phyloP scores from a whole-genome alignment of 2,113 vertebrate species.

The Redunca redunca region DNA sequence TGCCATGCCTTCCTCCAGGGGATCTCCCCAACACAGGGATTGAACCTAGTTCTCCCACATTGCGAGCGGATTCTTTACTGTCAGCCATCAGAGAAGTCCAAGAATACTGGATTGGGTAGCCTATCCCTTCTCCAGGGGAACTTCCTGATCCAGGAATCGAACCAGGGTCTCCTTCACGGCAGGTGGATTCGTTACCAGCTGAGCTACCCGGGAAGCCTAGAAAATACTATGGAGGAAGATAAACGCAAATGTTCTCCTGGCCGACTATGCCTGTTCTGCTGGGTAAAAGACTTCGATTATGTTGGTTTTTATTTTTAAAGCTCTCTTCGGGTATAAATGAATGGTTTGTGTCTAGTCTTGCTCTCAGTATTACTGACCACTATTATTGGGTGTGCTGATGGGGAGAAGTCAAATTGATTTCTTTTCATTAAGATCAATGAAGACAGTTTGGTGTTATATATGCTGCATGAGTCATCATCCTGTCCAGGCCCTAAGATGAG shows the following conservation, averaged over 20 bases:
- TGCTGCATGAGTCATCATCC: neutral
- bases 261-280: neutral
- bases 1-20: neutral
- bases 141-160: neutral
- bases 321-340: neutral
- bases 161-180: neutral
- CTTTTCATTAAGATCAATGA: neutral
- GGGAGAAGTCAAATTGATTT: neutral
- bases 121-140: too few relatives aligned
- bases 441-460: neutral
- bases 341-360: neutral
- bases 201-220: neutral
- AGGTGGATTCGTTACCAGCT: neutral
- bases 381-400: neutral
- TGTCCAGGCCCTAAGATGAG: neutral
- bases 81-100: too few relatives aligned
- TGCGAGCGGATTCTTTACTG: too few relatives aligned
- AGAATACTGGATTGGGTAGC: too few relatives aligned
- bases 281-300: neutral
- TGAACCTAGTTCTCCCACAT: neutral
- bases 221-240: neutral
- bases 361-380: neutral
- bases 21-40: neutral
- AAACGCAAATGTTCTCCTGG: neutral
- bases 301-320: conserved; percentile 12